Conservation (phyloP, 2,113 vertebrate genomes). For the Alectura lathami region DNA sequence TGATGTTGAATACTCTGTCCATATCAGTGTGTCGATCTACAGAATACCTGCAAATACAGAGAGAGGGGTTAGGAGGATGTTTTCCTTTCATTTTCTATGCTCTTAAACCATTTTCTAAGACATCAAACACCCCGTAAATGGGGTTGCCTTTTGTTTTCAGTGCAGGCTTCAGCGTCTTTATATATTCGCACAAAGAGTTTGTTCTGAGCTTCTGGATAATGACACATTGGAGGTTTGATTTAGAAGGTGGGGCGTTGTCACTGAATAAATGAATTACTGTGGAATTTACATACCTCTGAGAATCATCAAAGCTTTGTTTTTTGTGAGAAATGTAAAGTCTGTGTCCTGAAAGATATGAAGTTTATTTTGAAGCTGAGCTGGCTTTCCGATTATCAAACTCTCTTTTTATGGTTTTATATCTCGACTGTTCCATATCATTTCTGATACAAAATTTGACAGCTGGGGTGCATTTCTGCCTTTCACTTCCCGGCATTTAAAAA, state of each 20-base stretch:
- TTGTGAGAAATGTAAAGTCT: constrained; percentile 55
- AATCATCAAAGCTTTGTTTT: constrained; percentile 62
- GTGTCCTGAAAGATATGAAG: constrained; percentile 17
- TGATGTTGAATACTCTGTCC: constrained; percentile 94
- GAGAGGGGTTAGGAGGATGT: constrained; percentile 31
- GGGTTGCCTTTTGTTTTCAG: constrained; percentile 38
- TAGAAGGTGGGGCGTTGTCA: constrained; percentile 55
- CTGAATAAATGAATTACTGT: constrained; percentile 52
- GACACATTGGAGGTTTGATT: constrained; percentile 45
- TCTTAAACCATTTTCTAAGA: constrained; percentile 29
- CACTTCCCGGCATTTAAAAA: not conserved
- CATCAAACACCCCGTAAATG: constrained; percentile 18
- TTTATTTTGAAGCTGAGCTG: constrained; percentile 55
- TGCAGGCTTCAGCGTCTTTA: not conserved
- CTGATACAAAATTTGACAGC: not conserved
- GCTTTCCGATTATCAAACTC: constrained; percentile 1
- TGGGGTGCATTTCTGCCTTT: not conserved
- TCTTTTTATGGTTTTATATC: constrained; percentile 12
- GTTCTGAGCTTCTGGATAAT: constrained; percentile 33
- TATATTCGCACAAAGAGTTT: constrained; percentile 42
- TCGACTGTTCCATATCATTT: not conserved
- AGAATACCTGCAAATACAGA: constrained; percentile 86
- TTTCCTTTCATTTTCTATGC: constrained; percentile 20
- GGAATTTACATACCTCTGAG: constrained; percentile 54
- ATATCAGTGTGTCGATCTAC: constrained; percentile 95